Base-by-base conservation (phyloP, 2,888 invertebrate genomes). In the Drosophila pegasa region DNA sequence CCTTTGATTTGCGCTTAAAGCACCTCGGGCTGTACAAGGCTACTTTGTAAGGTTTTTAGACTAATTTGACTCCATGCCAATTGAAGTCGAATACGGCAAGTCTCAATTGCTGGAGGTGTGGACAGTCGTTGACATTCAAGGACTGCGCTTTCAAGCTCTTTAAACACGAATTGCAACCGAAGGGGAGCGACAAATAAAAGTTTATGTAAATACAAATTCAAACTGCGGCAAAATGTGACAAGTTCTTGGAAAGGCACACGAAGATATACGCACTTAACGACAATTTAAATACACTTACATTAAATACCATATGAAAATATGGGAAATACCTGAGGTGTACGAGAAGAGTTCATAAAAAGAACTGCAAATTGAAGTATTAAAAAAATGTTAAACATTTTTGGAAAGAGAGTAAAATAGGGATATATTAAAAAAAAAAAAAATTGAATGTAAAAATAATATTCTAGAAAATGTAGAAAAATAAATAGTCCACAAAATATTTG, bases 151-250 rank as follows among this genome's bases (percentile, higher is more conserved):
- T 75, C 18, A 60, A 64, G 37, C 66, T 66, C 60, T 62, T 68
- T 54, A 67, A 64, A 59, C 71, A 82, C 75, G 75, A 85, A 85
- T 81, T 67, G 79, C 69, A 67, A 75, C 80, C 72, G 75, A 68
- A 70, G 64, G 66, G 66, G 65, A 76, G 76, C 60, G 80, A 69
- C 59, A 75, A 45, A 38, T 69, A 70, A 64, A 58, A 61, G 18
- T 55, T 48, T 22, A 45, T 47, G 59, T 62, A 64, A 74, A 81
- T 71, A 74, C 54, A 47, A 74, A 68, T 59, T 40, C 48, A 64
- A 80, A 60, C 58, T 61, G 74, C 40, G 45, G 60, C 62, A 58
- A 74, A 77, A 60, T 58, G 78, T 41, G 68, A 64, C 70, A 80
- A 79, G 52, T 82, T 88, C 88, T 68, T 59, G 78, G 84, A 83